A percentile compares a stretch with the other conserved stretches of the same genome.
These are phyloP conservation scores for Hypanus sabinus DNA, from an alignment of 2,113 vertebrate genomes.

Conservation along the genomic window DNA sequence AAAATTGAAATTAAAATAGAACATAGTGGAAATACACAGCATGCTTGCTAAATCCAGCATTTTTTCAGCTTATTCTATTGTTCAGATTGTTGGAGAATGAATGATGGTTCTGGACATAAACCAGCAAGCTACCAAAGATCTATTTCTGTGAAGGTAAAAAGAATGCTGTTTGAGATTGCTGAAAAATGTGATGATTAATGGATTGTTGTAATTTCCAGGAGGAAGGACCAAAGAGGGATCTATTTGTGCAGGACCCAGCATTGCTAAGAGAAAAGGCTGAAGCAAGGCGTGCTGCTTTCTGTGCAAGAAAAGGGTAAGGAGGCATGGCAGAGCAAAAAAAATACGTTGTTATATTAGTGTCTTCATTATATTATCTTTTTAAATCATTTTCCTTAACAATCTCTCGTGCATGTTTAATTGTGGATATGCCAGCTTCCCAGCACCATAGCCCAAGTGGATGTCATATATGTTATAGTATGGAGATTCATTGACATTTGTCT, in stretches of 20 bases:
- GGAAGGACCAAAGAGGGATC: slow-evolving; percentile 55
- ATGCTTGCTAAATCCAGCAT: no score
- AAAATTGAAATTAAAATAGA: no score
- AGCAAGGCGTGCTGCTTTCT: slow-evolving; percentile 68
- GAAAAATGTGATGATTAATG: slow-evolving; percentile 2
- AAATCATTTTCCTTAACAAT: neutral
- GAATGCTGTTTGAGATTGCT: neutral
- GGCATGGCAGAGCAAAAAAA: no score
- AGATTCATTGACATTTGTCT: no score
- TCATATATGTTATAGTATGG: no score
- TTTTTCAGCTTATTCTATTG: no score
- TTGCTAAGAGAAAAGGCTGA: slow-evolving; percentile 80
- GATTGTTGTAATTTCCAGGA: slow-evolving; percentile 21
- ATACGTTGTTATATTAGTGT: neutral
- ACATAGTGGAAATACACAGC: no score
- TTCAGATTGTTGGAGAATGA: neutral
- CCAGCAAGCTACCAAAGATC: neutral
- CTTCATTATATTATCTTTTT: neutral
- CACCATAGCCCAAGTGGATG: no score
- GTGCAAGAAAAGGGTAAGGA: slow-evolving; percentile 75
- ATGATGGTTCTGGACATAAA: neutral
- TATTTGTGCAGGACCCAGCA: slow-evolving; percentile 87
- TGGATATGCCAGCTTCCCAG: no score
- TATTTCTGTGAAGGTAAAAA: neutral
- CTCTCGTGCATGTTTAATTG: neutral